A percentile compares a stretch with the other conserved stretches of the same genome.
These are phyloP conservation scores for Ctenosaura bakeri DNA, from an alignment of 2,797 vertebrate species.

Conservation along the genomic window DNA sequence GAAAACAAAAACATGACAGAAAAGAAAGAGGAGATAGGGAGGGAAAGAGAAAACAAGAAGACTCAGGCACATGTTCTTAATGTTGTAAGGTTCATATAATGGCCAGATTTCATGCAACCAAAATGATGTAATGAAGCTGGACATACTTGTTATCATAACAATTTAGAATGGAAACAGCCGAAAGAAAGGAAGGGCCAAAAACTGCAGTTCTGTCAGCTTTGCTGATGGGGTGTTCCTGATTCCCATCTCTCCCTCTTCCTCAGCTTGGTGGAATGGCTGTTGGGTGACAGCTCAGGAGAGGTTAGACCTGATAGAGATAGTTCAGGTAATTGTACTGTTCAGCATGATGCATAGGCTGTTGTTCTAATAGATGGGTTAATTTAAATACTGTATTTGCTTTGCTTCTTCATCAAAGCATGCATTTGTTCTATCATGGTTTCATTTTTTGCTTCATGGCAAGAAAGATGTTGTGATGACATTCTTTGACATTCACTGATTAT, in stretches of 20 bases:
- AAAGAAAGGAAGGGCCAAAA: not conserved
- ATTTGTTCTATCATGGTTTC: constrained; percentile 47
- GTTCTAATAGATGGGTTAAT: constrained; percentile 60
- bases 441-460: constrained; percentile 26
- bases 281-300: not conserved
- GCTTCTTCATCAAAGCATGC: constrained; percentile 41
- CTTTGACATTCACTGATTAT: constrained; percentile 48
- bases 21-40: not conserved
- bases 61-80: not conserved
- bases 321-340: constrained; percentile 57
- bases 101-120: too few relatives aligned
- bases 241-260: not conserved
- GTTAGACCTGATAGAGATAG: not conserved
- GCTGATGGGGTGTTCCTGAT: not conserved
- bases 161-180: not conserved
- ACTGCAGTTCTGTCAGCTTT: not conserved
- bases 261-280: not conserved
- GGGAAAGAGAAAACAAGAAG: not conserved
- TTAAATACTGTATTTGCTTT: constrained; percentile 58
- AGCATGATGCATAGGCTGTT: constrained; percentile 59
- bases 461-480: constrained; percentile 43
- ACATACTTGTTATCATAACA: not conserved
- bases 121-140: too few relatives aligned
- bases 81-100: not conserved
- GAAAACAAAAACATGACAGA: not conserved